A percentile compares a stretch with the other conserved stretches of the same genome.
Evolutionary conservation across 2,888 invertebrate genomes (phyloP).

Genomic region (Thera obeliscata): DNA sequence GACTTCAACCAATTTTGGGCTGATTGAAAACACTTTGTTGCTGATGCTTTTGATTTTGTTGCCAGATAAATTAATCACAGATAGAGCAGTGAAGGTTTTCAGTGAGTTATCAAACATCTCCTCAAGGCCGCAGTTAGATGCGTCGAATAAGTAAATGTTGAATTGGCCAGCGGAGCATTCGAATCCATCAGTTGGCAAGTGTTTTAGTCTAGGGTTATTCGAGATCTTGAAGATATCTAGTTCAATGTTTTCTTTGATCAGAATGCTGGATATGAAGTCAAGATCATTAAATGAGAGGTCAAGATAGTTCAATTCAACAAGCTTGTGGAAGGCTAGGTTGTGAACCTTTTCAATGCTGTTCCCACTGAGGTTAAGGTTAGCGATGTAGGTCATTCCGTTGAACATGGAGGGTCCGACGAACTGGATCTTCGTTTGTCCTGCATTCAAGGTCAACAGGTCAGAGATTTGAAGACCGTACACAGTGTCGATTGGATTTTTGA

Average conservation of each 20-base stretch:
- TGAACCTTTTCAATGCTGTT: slow-evolving; percentile 89
- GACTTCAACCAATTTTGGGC: slow-evolving; percentile 86
- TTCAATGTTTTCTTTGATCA: slow-evolving; percentile 88
- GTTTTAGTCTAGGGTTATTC: slow-evolving; percentile 87
- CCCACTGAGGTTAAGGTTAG: slow-evolving; percentile 87
- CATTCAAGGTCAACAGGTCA: slow-evolving; percentile 87
- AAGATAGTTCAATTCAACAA: slow-evolving; percentile 87
- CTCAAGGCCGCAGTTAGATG: slow-evolving; percentile 89
- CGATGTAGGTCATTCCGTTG: slow-evolving; percentile 85
- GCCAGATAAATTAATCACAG: slow-evolving; percentile 87
- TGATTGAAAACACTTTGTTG: slow-evolving; percentile 81
- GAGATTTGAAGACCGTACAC: slow-evolving; percentile 86
- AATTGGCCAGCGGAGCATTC: slow-evolving; percentile 84
- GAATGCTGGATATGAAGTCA: slow-evolving; percentile 86
- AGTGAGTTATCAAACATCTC: slow-evolving; percentile 86
- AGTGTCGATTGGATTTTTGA: slow-evolving; percentile 87
- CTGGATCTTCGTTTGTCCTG: slow-evolving; percentile 88
- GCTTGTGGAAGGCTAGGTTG: slow-evolving; percentile 87
- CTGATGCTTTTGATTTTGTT: slow-evolving; percentile 86
- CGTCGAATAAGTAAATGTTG: slow-evolving; percentile 88
- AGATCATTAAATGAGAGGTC: slow-evolving; percentile 90
- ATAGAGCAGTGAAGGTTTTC: slow-evolving; percentile 88
- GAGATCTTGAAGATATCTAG: slow-evolving; percentile 89
- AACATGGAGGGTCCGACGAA: slow-evolving; percentile 87
- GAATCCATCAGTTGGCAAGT: slow-evolving; percentile 88